A percentile compares a stretch with the other conserved stretches of the same genome.
Evolutionary conservation across 53 echinoderm and acorn worm species (phyloP).

Genomic region (Mesocentrotus franciscanus): DNA sequence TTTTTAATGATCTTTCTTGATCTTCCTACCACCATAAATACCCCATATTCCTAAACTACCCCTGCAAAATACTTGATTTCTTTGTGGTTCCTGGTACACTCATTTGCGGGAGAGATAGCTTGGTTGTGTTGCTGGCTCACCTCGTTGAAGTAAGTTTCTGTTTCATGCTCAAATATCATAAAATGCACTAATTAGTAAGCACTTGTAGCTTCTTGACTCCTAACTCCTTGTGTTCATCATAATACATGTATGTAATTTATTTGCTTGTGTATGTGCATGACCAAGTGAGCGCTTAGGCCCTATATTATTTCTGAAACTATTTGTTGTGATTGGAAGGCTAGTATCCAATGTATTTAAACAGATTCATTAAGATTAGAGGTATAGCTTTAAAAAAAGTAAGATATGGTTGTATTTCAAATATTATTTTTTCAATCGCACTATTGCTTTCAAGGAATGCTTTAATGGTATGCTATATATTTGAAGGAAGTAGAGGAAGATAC

Average conservation of each 20-base stretch:
- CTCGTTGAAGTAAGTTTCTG: constrained; percentile 20
- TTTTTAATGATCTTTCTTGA: not conserved
- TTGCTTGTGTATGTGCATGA: not conserved
- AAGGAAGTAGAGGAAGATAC: not conserved
- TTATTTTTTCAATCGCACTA: not conserved
- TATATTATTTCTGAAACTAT: not conserved
- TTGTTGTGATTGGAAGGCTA: not conserved
- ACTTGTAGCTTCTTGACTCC: constrained; percentile 6
- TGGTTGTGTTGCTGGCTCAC: not conserved
- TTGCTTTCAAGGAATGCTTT: too few relatives aligned
- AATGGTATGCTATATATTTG: not conserved
- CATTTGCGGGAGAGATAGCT: not conserved
- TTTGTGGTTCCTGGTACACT: not conserved
- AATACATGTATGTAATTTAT: not conserved
- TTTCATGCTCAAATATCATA: constrained; percentile 29
- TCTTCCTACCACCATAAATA: constrained; percentile 34
- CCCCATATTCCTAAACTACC: constrained; percentile 22
- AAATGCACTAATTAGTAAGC: not conserved
- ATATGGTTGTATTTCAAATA: not conserved
- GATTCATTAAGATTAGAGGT: not conserved
- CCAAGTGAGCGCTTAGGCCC: not conserved
- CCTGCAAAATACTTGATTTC: not conserved
- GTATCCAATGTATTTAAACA: not conserved
- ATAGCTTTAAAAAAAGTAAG: not conserved
- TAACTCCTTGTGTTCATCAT: not conserved